Evolutionary conservation across 2,888 invertebrate species (phyloP), one percentile per base, ranked within the genome.

Genomic region (Thymelicus sylvestris): DNA sequence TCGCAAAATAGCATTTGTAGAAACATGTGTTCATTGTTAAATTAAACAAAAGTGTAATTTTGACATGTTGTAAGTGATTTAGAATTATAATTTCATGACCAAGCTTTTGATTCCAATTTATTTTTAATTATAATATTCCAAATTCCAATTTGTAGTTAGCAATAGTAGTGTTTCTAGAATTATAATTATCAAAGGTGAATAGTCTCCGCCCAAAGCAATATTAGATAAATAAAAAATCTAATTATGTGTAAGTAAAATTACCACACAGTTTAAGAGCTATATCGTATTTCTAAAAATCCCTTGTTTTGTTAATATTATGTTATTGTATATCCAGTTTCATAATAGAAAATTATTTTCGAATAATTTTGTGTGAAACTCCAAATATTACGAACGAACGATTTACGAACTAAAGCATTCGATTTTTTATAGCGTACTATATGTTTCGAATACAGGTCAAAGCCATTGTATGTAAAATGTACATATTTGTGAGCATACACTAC

Each of bases 321-420:
- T 44, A 44, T 12, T 44, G 10, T 44, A 10, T 44, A 15, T 50
- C 15, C 50, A n/a, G 15, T 39, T 60, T 60, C 41, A 15, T 8
- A 41, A 10, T 15, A 15, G 13, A 13, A 15, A 41, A 15, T 41
- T 60, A n/a, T 41, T 60, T 39, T 6, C 10, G n/a, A 15, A 60
- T 60, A 60, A 60, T 41, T 24, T 57, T 10, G 2, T 60, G 41
- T 60, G 60, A 60, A 39, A 13, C 60, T 60, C 4, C 3, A 39
- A 62, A 31, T 38, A 41, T 55, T 68, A 66, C 66, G 69, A 69
- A 72, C 72, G 72, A 72, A 72, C 72, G 72, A 72, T 64, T 66
- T 48, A 38, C 69, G 66, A 72, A n/a, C 50, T 66, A 47, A 39
- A 57, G 31, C 3, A 57, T 57, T 24, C 31, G 12, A 38, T 13